These are phyloP conservation scores for Periparus ater DNA, from an alignment of 2,797 vertebrate genomes.

Conservation along the genomic window DNA sequence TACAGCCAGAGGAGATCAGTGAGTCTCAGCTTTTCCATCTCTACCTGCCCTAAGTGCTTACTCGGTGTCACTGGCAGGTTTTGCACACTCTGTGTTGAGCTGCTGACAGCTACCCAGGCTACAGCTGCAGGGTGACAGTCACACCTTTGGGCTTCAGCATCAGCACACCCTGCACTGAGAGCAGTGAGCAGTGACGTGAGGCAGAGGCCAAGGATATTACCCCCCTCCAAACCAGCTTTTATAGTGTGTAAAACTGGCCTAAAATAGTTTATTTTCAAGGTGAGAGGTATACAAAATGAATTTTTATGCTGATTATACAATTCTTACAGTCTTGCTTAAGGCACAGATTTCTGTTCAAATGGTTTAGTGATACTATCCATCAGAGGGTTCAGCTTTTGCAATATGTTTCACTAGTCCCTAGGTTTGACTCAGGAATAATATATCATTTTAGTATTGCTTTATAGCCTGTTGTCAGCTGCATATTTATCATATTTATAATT, in stretches of 20 bases:
- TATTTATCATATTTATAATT: slow-evolving; percentile 54
- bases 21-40: not conserved
- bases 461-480: not conserved
- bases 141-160: not conserved
- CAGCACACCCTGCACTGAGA: not conserved
- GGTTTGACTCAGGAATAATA: slow-evolving; percentile 1
- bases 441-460: slow-evolving; percentile 53
- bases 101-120: not conserved
- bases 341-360: slow-evolving; percentile 34
- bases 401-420: slow-evolving; percentile 54
- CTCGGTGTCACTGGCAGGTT: not conserved
- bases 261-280: slow-evolving; percentile 38
- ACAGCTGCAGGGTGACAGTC: not conserved
- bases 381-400: slow-evolving; percentile 30
- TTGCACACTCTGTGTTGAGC: rapidly evolving
- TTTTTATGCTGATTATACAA: slow-evolving; percentile 35
- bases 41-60: not conserved
- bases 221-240: not conserved
- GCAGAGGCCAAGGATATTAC: not conserved
- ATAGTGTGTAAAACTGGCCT: not conserved
- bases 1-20: not conserved
- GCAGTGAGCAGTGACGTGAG: not conserved
- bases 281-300: slow-evolving; percentile 49
- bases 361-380: slow-evolving; percentile 50
- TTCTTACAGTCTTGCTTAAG: slow-evolving; percentile 35